Evolutionary conservation across 35 echinoderm and acorn worm species (phyloP), one percentile per base, ranked within the genome.

Genomic region (Ptychodera flava): DNA sequence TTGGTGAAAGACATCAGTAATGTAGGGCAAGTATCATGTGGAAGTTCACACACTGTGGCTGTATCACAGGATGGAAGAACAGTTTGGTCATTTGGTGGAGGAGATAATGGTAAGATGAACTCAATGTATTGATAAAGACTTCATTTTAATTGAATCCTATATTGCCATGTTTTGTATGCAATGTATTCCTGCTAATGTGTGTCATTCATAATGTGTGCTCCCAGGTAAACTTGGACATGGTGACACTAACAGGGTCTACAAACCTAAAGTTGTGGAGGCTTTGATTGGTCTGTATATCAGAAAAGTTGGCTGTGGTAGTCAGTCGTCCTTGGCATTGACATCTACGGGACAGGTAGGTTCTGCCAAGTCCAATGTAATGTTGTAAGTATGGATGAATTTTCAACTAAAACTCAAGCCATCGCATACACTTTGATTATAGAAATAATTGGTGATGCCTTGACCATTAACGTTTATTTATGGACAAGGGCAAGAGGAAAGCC

Each of bases 31-130:
- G 96, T 99, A 32, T 87, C 94, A 1, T 99, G 96, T 86, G 96
- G 96, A 12, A 99, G 96, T 83, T 94, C 93, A 75, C 96, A 99
- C 36, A 99, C 96, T 16, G 92, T 99, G 32, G 96, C 92, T 16
- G 93, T 99, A 29, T 94, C 92, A n/a, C 96, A 99, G 36, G 96
- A 99, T 86, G 89, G 96, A 16, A 77, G 96, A 16, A 94, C 96
- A 1, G 96, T 94, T 1, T 98, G 95, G 95, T 98, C 95, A 31
- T 98, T 98, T 88, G 95, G 95, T 38, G 95, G 95, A 78, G 95
- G 95, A n/a, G 95, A 98, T 86, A 98, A 98, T 82, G 95, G 95
- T 98, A 84, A 76, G 80, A 28, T 15, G 15, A 77, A 77, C 15
- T 15, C 15, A 77, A 77, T 15, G 15, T 77, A 15, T 77, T 15